phyloP scores from a whole-genome alignment of 2,113 vertebrate species.

The Nestor notabilis region DNA sequence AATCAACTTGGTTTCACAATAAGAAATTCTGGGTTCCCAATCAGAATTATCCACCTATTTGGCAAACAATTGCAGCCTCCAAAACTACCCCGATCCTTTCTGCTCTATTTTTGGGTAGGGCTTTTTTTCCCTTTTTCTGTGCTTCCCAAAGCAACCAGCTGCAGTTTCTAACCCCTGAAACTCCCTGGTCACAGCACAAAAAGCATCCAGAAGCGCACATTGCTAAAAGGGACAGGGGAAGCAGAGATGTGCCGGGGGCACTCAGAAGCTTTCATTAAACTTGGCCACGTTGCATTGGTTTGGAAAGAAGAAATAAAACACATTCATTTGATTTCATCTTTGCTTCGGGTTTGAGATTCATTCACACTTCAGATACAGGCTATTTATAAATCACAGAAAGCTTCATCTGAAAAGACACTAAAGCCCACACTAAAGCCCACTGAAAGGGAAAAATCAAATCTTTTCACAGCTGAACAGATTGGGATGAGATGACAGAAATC shows the following conservation, averaged over 20 bases:
- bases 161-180: neutral
- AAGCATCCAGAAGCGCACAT: rapidly evolving
- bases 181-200: neutral
- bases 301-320: neutral
- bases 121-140: rapidly evolving
- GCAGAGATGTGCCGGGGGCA: neutral
- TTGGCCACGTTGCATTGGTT: rapidly evolving
- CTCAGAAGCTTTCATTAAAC: neutral
- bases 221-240: neutral
- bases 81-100: neutral
- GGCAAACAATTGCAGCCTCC: neutral
- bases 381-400: neutral
- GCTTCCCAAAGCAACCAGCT: neutral
- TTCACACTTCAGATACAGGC: neutral
- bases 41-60: neutral
- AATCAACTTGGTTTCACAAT: neutral
- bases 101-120: neutral
- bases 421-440: neutral
- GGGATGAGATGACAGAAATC: neutral
- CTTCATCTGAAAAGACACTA: neutral
- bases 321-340: neutral
- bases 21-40: neutral
- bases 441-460: neutral
- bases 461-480: neutral
- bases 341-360: neutral